Percentiles rank a stretch among this genome's conserved stretches.
phyloP scores from a whole-genome alignment of 2,113 vertebrate genomes.

The Leptosomus discolor region DNA sequence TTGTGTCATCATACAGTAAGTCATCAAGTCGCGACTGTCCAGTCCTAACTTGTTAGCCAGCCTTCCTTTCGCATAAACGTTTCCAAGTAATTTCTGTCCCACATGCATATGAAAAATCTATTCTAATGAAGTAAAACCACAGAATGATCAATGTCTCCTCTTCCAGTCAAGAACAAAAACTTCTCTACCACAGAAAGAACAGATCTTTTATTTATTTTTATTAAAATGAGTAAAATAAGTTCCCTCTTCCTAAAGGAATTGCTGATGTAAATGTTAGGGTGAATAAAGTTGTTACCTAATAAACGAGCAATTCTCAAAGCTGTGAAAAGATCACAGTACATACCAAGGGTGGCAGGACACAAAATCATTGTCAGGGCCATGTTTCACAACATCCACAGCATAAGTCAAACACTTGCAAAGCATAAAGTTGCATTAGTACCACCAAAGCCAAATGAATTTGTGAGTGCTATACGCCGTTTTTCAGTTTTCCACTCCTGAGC shows the following conservation, averaged over 20 bases:
- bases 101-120: background rate
- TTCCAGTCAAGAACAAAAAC: background rate
- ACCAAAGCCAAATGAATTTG: slow-evolving; percentile 96
- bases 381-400: background rate
- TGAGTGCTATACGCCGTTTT: slow-evolving; percentile 81
- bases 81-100: background rate
- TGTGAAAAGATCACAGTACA: background rate
- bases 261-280: background rate
- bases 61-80: background rate
- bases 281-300: background rate
- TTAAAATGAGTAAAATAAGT: background rate
- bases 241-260: background rate
- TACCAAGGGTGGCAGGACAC: background rate
- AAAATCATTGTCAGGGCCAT: background rate
- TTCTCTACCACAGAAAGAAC: background rate
- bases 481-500: slow-evolving; percentile 83
- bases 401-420: slow-evolving; percentile 77
- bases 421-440: slow-evolving; percentile 95
- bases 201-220: background rate
- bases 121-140: background rate
- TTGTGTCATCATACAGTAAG: background rate
- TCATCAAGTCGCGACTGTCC: background rate
- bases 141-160: background rate
- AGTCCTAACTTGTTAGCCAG: background rate
- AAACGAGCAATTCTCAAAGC: background rate